phyloP scores from a whole-genome alignment of 2,888 invertebrate genomes.

The Macaria liturata region DNA sequence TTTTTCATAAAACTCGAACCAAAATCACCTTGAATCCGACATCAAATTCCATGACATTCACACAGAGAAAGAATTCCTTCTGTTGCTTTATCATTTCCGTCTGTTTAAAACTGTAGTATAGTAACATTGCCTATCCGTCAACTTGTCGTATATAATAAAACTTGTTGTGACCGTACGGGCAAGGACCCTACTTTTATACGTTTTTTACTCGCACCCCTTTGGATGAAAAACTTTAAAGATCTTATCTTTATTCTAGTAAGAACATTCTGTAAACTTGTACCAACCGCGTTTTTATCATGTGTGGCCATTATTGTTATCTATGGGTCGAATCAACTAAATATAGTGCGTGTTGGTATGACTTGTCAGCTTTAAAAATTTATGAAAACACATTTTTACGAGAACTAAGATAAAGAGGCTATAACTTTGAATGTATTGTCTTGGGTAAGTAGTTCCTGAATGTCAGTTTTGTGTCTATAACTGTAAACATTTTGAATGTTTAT shows the following conservation, averaged over 20 bases:
- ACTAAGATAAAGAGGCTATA: background rate
- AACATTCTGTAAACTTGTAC: constrained; percentile 56
- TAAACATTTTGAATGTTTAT: too few relatives aligned
- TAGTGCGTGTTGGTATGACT: constrained; percentile 43
- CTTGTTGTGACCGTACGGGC: constrained; percentile 64
- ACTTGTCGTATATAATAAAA: constrained; percentile 72
- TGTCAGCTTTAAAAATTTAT: background rate
- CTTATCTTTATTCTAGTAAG: constrained; percentile 57
- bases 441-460: too few relatives aligned
- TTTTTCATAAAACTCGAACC: too few relatives aligned
- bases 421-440: too few relatives aligned
- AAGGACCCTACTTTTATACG: constrained; percentile 60
- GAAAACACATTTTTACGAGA: too few relatives aligned
- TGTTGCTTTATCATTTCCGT: constrained; percentile 45
- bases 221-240: constrained; percentile 58
- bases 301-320: constrained; percentile 38
- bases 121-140: constrained; percentile 67
- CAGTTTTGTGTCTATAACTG: too few relatives aligned
- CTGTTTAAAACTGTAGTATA: constrained; percentile 46
- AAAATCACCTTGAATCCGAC: too few relatives aligned
- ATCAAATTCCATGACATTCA: too few relatives aligned
- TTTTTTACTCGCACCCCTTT: constrained; percentile 64
- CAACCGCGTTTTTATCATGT: constrained; percentile 61
- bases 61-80: constrained; percentile 7
- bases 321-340: constrained; percentile 40